Evolutionary conservation across 2,888 invertebrate genomes (phyloP).

Genomic region (Drosophila stalkeri): DNA sequence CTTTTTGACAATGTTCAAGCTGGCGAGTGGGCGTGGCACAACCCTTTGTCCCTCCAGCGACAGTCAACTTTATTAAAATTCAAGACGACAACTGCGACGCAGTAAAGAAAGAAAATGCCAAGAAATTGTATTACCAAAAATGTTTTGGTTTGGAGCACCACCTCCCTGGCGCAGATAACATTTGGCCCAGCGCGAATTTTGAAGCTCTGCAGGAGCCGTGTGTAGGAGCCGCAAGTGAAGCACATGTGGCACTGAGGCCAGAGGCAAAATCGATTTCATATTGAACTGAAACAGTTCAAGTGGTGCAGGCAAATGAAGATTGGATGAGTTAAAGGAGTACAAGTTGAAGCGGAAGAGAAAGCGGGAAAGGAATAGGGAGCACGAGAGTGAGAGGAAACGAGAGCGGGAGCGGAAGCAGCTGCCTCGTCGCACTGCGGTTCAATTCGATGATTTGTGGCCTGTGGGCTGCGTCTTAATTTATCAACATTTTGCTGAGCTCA

Average conservation of each 20-base stretch:
- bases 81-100: slow-evolving; percentile 60
- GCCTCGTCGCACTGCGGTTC: slow-evolving; percentile 67
- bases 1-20: slow-evolving; percentile 48
- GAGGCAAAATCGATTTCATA: slow-evolving; percentile 65
- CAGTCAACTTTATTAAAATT: slow-evolving; percentile 68
- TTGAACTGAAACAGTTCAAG: slow-evolving; percentile 46
- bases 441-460: slow-evolving; percentile 74
- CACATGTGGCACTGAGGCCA: slow-evolving; percentile 59
- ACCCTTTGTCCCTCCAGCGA: slow-evolving; percentile 40
- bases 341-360: not conserved
- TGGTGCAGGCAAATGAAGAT: slow-evolving; percentile 37
- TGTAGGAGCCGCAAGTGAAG: slow-evolving; percentile 9
- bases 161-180: slow-evolving; percentile 5
- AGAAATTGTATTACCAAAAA: slow-evolving; percentile 66
- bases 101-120: slow-evolving; percentile 43
- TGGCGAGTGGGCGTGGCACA: slow-evolving; percentile 25
- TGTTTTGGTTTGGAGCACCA: slow-evolving; percentile 29
- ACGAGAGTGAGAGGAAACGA: not conserved
- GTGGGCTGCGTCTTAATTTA: slow-evolving; percentile 73
- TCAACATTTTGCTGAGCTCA: slow-evolving; percentile 63
- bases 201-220: slow-evolving; percentile 2
- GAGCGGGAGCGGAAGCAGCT: slow-evolving; percentile 12
- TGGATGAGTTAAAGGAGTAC: slow-evolving; percentile 1
- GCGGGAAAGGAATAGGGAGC: no score
- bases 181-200: slow-evolving; percentile 7